A percentile compares a stretch with the other conserved stretches of the same genome.
Evolutionary conservation across 2,888 invertebrate genomes (phyloP).

Genomic region (Ariolimax columbianus): DNA sequence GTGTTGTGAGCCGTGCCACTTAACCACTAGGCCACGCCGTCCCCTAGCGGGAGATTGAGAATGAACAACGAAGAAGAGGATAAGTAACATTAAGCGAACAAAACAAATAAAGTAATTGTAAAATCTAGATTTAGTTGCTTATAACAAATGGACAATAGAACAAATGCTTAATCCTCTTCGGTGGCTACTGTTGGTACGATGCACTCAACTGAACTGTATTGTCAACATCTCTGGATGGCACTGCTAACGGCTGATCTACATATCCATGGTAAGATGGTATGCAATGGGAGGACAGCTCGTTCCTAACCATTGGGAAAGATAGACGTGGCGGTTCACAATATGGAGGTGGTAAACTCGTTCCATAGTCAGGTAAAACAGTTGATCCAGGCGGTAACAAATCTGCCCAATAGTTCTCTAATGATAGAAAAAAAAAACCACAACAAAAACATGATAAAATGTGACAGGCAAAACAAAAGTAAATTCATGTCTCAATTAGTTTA

Average conservation of each 20-base stretch:
- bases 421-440: neutral
- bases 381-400: neutral
- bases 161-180: neutral
- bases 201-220: neutral
- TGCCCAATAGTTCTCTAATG: neutral
- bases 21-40: too few species aligned
- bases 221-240: neutral
- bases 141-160: neutral
- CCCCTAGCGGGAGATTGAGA: too few species aligned
- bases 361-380: neutral
- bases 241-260: neutral
- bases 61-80: too few species aligned
- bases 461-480: too few species aligned
- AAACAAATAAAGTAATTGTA: too few species aligned
- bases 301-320: neutral
- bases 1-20: too few species aligned
- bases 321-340: conserved; percentile 18
- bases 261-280: neutral
- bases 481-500: too few species aligned
- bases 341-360: conserved; percentile 37
- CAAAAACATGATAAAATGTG: too few species aligned
- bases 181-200: neutral
- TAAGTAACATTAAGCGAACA: too few species aligned
- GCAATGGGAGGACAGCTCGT: neutral
- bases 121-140: too few species aligned